Evolutionary conservation across 2,113 vertebrate species (phyloP).

Genomic region (Gadus chalcogrammus): DNA sequence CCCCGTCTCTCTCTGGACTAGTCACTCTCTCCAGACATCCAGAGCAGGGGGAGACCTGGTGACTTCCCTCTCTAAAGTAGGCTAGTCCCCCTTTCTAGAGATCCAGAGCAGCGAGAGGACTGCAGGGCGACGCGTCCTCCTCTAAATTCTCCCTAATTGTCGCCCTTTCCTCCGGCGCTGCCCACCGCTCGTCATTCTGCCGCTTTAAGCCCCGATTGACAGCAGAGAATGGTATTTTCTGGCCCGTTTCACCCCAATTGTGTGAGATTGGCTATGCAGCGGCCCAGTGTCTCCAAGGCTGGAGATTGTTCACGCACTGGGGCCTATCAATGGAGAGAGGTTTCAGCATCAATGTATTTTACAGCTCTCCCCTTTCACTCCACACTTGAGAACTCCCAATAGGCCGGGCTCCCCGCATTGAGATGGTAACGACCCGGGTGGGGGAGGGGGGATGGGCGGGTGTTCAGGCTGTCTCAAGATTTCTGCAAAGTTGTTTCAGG

Average conservation of each 20-base stretch:
- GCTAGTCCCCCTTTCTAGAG: no score
- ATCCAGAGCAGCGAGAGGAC: slow-evolving; percentile 21
- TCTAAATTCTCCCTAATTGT: slow-evolving; percentile 47
- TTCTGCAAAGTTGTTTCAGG: slow-evolving; percentile 21
- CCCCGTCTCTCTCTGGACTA: slow-evolving; percentile 37
- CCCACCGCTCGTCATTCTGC: slow-evolving; percentile 45
- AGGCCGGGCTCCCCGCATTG: slow-evolving; percentile 62
- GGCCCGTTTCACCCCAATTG: slow-evolving; percentile 79
- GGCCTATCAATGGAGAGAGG: slow-evolving; percentile 63
- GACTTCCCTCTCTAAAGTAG: slow-evolving; percentile 21
- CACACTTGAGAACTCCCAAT: slow-evolving; percentile 73
- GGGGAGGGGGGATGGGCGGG: slow-evolving; percentile 3
- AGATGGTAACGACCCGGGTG: slow-evolving; percentile 67
- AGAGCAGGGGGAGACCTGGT: slow-evolving; percentile 13
- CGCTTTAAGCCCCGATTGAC: slow-evolving; percentile 59
- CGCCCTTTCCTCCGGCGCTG: slow-evolving; percentile 1
- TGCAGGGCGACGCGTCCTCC: slow-evolving; percentile 31
- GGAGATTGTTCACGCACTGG: slow-evolving; percentile 73
- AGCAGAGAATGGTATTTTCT: slow-evolving; percentile 76
- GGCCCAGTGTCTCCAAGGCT: slow-evolving; percentile 60
- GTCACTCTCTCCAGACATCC: not conserved
- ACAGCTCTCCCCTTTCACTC: slow-evolving; percentile 70
- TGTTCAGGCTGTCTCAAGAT: slow-evolving; percentile 24
- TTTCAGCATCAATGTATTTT: slow-evolving; percentile 76
- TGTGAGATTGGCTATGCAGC: slow-evolving; percentile 69